Evolutionary conservation across 2,888 invertebrate genomes (phyloP).

Genomic region (Temnothorax unifasciatus): DNA sequence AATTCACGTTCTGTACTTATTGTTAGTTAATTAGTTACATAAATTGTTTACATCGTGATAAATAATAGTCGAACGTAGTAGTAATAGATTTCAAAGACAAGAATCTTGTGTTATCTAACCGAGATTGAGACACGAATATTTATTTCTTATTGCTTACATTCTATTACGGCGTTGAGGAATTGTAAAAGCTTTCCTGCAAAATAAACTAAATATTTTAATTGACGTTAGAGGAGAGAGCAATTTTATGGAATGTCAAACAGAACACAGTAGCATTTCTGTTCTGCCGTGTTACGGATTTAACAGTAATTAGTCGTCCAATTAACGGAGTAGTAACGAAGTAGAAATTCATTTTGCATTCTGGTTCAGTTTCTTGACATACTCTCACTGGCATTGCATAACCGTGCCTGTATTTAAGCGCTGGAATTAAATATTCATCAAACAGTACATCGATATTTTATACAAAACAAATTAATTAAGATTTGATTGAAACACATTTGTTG

Average conservation of each 20-base stretch:
- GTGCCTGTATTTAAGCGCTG: not conserved
- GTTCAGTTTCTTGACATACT: slow-evolving; percentile 42
- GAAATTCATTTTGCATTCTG: slow-evolving; percentile 56
- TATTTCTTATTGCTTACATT: slow-evolving; percentile 5
- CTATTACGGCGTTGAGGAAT: not conserved
- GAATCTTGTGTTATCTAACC: not conserved
- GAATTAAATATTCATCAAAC: not conserved
- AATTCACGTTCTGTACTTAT: not conserved
- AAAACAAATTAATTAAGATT: not conserved
- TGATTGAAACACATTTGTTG: not conserved
- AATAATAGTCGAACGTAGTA: not conserved
- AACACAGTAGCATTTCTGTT: slow-evolving; percentile 23
- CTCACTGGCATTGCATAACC: slow-evolving; percentile 17
- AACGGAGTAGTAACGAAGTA: slow-evolving; percentile 49
- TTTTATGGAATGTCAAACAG: slow-evolving; percentile 48
- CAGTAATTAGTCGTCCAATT: slow-evolving; percentile 63
- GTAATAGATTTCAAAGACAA: not conserved
- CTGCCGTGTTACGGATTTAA: slow-evolving; percentile 45
- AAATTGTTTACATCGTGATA: not conserved
- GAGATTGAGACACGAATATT: not conserved
- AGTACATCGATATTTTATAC: not conserved
- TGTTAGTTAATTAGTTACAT: not conserved
- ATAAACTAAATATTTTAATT: slow-evolving; percentile 46
- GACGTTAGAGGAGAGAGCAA: slow-evolving; percentile 20
- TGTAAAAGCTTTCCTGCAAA: slow-evolving; percentile 12